These are phyloP conservation scores for Apoderus coryli DNA, from an alignment of 2,888 invertebrate genomes.

Conservation along the genomic window DNA sequence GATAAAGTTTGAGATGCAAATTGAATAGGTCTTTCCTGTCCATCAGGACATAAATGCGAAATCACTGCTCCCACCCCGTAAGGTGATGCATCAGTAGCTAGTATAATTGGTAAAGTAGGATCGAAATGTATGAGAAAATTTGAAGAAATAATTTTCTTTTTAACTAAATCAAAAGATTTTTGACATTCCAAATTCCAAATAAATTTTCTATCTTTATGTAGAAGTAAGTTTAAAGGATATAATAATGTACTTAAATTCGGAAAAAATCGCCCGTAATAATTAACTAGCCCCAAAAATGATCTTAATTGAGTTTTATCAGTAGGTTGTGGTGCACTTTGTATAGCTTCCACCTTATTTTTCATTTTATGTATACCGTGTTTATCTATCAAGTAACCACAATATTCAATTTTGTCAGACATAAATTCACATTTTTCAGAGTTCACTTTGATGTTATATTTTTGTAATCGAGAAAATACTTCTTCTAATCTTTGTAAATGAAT, in stretches of 20 bases:
- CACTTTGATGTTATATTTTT: conserved; percentile 19
- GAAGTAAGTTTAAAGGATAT: conserved; percentile 9
- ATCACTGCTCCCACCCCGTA: conserved; percentile 13
- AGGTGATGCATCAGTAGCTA: conserved; percentile 10
- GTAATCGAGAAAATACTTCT: conserved; percentile 17
- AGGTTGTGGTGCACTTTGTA: conserved; percentile 11
- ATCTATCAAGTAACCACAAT: conserved; percentile 20
- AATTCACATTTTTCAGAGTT: conserved; percentile 24
- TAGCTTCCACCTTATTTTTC: conserved; percentile 13
- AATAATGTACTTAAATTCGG: conserved; percentile 6
- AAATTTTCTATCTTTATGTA: too few relatives aligned
- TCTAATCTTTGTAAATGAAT: conserved; percentile 18
- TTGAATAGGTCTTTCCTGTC: conserved; percentile 11
- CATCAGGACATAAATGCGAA: conserved; percentile 12
- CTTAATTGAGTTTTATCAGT: conserved; percentile 7
- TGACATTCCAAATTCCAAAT: conserved; percentile 11
- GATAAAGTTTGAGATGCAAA: conserved; percentile 12
- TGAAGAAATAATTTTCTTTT: conserved; percentile 6
- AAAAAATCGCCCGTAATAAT: conserved; percentile 14
- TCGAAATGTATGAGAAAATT: conserved; percentile 12
- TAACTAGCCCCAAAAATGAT: conserved; percentile 10
- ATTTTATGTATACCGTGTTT: conserved; percentile 12
- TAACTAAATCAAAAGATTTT: conserved; percentile 9
- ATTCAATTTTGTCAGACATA: conserved; percentile 21
- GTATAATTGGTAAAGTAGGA: conserved; percentile 7